Evolutionary conservation across 1,140 invertebrate species (phyloP).

Genomic region (Metopolophium dirhodum): DNA sequence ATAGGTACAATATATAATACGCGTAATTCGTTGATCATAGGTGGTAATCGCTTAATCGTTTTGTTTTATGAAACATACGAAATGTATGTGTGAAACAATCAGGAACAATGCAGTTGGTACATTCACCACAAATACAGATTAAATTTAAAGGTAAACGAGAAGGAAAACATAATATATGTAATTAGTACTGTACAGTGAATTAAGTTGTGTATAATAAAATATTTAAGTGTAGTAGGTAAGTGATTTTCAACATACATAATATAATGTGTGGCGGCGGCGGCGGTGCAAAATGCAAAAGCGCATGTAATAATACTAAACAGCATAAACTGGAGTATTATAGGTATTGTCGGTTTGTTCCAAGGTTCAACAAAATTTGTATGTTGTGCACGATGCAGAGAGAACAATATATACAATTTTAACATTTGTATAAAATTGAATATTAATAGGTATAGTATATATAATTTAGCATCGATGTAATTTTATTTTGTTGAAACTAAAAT

Average conservation of each 20-base stretch:
- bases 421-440: not conserved
- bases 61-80: not conserved
- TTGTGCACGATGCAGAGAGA: not conserved
- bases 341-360: not conserved
- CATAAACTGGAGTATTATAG: not conserved
- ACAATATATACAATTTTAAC: not conserved
- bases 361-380: not conserved
- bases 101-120: not conserved
- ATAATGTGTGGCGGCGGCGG: not conserved
- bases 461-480: not conserved
- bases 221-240: slow-evolving; percentile 8
- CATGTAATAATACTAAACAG: not conserved
- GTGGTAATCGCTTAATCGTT: not conserved
- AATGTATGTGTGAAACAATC: not conserved
- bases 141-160: not conserved
- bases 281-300: not conserved
- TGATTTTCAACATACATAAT: not conserved
- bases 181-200: not conserved
- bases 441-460: not conserved
- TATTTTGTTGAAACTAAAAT: not conserved
- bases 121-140: not conserved
- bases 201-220: not conserved
- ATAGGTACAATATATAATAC: not conserved
- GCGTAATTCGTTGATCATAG: not conserved
- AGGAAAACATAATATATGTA: not conserved